Base-by-base conservation (phyloP, 1,140 invertebrate species). In the Leptonema lineaticorne region DNA sequence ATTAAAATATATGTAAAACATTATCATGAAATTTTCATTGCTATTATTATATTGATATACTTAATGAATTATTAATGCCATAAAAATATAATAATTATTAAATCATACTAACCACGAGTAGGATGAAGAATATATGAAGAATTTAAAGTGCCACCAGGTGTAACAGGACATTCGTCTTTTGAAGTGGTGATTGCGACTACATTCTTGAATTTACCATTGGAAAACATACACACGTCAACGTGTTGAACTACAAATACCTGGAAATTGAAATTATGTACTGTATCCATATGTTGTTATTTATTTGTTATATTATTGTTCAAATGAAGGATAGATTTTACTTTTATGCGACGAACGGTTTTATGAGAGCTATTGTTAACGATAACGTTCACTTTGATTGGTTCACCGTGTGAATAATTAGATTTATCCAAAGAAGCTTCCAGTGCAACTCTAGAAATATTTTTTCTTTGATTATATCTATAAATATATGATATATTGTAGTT, bases 171-270 rank as follows among this genome's bases (percentile, higher is more conserved):
- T 11, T 85, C 86, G 6, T 87, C 85, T 24, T 85, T 85, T 14
- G 87, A 88, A 71, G 93, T 93, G 20, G 95, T 82, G 58, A 92
- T 85, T 0, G 96, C 96, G 0, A 99, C 96, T 0, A 96, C 90
- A 78, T 98, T 99, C 81, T 99, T 99, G 82, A 99, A 99, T 81
- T 97, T 97, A 0, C 97, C 97, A 74, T 97, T 98, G 63, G 95
- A 97, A 81, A 99, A 99, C 88, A 99, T 96, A 80, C 96, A 98
- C 0, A 99, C 97, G 77, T 99, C 97, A 3, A 98, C 96, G 80
- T 97, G 93, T 82, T 99, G 97, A 3, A 97, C 90, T 45, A 97
- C 90, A 70, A 92, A 86, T 14, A 91, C 86, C 93, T 94, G 78
- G 0, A 78, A n/a, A 53, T 3, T 16, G 2, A 41, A 53, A 63